phyloP scores from a whole-genome alignment of 2,888 invertebrate species.

The Andrena flavipes region DNA sequence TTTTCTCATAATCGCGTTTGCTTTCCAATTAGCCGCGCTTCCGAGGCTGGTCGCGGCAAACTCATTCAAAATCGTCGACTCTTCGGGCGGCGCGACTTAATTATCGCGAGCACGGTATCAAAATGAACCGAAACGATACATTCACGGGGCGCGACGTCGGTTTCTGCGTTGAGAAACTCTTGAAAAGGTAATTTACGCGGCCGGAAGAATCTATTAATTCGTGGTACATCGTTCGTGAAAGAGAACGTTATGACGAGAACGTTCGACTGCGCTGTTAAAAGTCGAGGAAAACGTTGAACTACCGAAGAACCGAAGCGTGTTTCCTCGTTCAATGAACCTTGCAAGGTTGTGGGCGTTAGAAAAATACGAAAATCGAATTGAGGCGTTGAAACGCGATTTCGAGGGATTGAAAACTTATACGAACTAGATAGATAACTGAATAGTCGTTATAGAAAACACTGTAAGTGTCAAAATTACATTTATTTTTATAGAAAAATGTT shows the following conservation, averaged over 20 bases:
- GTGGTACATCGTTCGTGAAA: conserved; percentile 8
- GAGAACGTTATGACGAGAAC: no score
- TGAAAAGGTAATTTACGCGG: conserved; percentile 7
- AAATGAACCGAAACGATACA: conserved; percentile 37
- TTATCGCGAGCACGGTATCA: conserved; percentile 34
- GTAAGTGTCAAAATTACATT: no score
- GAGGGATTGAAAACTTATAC: no score
- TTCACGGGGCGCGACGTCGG: not conserved
- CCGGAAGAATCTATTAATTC: not conserved
- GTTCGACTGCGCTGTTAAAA: no score
- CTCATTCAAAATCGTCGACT: conserved; percentile 43
- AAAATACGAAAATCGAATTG: no score
- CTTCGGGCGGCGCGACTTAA: conserved; percentile 29
- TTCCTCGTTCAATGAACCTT: not conserved
- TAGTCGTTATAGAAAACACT: no score
- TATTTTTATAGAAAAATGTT: no score
- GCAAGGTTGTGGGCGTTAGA: no score
- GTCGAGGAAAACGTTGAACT: no score
- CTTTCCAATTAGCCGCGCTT: conserved; percentile 19
- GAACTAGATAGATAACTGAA: no score
- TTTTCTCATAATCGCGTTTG: conserved; percentile 41
- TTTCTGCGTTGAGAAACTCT: not conserved
- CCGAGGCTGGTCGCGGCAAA: conserved; percentile 12
- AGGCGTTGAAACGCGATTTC: no score
- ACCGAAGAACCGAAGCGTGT: not conserved